Conservation (phyloP, 1,140 invertebrate genomes). For the Anagrus nilaparvatae region DNA sequence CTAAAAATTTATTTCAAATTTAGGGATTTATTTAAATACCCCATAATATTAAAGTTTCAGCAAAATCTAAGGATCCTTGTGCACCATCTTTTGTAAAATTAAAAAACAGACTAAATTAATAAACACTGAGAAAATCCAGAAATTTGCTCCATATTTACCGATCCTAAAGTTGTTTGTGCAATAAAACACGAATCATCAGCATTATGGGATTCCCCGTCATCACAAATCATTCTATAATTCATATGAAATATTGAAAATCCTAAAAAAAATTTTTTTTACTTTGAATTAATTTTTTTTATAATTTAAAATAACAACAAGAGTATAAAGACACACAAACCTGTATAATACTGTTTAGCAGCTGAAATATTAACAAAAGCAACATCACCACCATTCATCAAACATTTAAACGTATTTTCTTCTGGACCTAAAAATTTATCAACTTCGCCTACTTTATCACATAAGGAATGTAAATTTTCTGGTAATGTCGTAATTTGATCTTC, state of each 20-base stretch:
- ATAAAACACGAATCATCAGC: slow-evolving; percentile 50
- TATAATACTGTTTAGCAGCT: slow-evolving; percentile 52
- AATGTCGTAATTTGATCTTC: slow-evolving; percentile 14
- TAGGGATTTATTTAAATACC: too few relatives aligned
- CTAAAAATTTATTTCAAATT: too few relatives aligned
- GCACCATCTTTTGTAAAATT: too few relatives aligned
- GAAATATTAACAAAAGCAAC: slow-evolving; percentile 75
- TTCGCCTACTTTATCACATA: slow-evolving; percentile 21
- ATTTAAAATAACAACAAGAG: slow-evolving; percentile 3
- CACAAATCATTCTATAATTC: slow-evolving; percentile 41
- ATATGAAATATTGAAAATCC: slow-evolving; percentile 15
- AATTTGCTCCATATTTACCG: too few relatives aligned
- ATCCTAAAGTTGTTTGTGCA: slow-evolving; percentile 56
- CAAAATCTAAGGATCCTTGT: too few relatives aligned
- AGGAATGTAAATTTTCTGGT: slow-evolving; percentile 24
- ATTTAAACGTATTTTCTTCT: slow-evolving; percentile 58
- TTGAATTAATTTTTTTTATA: slow-evolving; percentile 4
- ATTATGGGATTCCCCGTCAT: slow-evolving; percentile 31
- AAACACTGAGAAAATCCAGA: too few relatives aligned
- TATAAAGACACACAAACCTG: slow-evolving; percentile 35
- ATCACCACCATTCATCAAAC: slow-evolving; percentile 66
- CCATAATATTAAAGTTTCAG: too few relatives aligned
- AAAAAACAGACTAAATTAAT: too few relatives aligned
- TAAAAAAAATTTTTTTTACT: slow-evolving; percentile 4
- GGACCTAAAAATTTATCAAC: slow-evolving; percentile 7